Percentiles rank a stretch among this genome's conserved stretches.
Conservation (phyloP, 2,113 vertebrate genomes). For the Mus spicilegus region DNA sequence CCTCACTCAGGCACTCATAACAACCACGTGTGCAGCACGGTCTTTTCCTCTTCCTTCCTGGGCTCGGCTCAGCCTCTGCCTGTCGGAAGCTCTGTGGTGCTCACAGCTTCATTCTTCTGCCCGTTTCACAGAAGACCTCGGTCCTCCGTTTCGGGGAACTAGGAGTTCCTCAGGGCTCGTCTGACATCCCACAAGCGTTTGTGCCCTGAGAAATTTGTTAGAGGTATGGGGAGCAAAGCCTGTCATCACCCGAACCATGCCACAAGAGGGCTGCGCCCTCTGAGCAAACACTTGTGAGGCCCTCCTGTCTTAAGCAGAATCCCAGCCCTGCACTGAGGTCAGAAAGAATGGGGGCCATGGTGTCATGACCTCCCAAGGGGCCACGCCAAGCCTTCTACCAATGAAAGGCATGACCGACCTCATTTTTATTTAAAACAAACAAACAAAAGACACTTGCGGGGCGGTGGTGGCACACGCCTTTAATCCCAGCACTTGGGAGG, state of each 20-base stretch:
- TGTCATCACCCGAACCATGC: no score
- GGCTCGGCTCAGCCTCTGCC: neutral
- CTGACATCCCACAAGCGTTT: neutral
- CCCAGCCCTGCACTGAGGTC: neutral
- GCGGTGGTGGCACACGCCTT: neutral
- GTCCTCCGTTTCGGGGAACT: fast-evolving
- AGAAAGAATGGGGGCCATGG: neutral
- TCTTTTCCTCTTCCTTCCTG: neutral
- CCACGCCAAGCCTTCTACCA: neutral
- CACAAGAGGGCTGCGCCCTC: neutral
- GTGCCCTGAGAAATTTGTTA: neutral
- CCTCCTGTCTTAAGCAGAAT: neutral
- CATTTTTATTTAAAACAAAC: neutral
- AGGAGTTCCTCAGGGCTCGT: neutral
- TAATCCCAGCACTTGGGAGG: neutral
- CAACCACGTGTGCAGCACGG: neutral
- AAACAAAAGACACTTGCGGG: neutral
- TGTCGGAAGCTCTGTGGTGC: neutral
- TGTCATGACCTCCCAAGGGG: neutral
- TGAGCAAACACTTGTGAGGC: neutral
- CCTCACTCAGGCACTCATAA: neutral
- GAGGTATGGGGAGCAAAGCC: neutral
- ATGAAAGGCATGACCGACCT: neutral
- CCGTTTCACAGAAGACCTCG: neutral
- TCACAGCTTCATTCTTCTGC: neutral